Evolutionary conservation across 2,113 vertebrate species (phyloP).

Genomic region (Zapornia atra): DNA sequence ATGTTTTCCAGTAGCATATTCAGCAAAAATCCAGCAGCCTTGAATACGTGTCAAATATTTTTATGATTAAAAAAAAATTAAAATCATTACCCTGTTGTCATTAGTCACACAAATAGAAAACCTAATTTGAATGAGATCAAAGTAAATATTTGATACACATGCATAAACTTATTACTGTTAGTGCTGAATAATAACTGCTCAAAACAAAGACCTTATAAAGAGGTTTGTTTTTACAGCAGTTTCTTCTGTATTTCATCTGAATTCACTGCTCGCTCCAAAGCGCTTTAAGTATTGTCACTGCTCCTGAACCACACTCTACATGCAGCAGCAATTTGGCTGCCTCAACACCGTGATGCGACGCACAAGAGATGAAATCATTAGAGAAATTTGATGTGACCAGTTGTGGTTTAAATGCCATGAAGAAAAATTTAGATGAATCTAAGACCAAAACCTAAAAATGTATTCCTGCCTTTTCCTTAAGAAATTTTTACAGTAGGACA

Average conservation of each 20-base stretch:
- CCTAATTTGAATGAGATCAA: conserved; percentile 53
- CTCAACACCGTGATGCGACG: conserved; percentile 38
- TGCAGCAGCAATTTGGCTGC: conserved; percentile 56
- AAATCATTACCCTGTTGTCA: conserved; percentile 48
- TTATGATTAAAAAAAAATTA: neutral
- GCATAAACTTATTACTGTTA: conserved; percentile 53
- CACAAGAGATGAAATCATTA: conserved; percentile 48
- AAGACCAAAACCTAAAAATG: conserved; percentile 14
- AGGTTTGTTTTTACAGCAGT: conserved; percentile 32
- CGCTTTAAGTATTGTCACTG: conserved; percentile 31
- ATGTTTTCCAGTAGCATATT: conserved; percentile 24
- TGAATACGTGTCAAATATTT: conserved; percentile 38
- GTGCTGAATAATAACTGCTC: conserved; percentile 58
- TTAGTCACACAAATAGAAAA: conserved; percentile 51
- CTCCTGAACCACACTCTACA: conserved; percentile 41
- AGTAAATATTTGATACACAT: conserved; percentile 56
- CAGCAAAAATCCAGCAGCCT: conserved; percentile 39
- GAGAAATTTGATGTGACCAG: conserved; percentile 37
- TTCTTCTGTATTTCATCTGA: conserved; percentile 40
- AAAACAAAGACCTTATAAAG: conserved; percentile 59
- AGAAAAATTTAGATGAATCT: conserved; percentile 3
- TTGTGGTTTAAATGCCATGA: conserved; percentile 21
- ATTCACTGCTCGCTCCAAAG: conserved; percentile 21
- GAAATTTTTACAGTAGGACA: neutral
- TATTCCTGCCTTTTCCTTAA: neutral